A percentile compares a stretch with the other conserved stretches of the same genome.
These are phyloP conservation scores for Muscicapa comitata DNA, from an alignment of 2,797 vertebrate species.

Conservation along the genomic window DNA sequence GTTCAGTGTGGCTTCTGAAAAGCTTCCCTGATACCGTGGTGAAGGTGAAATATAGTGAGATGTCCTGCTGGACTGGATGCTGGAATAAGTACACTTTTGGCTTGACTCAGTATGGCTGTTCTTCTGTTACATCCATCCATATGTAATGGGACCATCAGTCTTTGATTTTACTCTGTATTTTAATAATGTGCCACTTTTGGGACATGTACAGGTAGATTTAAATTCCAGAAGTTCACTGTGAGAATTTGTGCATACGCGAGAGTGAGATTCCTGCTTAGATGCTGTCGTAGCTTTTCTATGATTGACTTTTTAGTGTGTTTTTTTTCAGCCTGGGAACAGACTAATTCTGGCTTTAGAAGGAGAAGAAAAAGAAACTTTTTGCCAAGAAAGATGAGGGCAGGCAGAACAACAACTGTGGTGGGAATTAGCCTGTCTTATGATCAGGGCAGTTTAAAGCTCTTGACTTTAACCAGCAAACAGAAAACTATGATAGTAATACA, in stretches of 20 bases:
- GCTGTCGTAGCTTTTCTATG: neutral
- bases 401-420: neutral
- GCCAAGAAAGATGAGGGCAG: neutral
- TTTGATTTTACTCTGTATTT: neutral
- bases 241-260: rapidly evolving
- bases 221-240: neutral
- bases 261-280: neutral
- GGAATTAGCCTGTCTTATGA: neutral
- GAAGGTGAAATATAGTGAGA: neutral
- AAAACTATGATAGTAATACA: neutral
- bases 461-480: neutral
- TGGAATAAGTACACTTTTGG: neutral
- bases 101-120: neutral
- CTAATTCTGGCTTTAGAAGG: neutral
- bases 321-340: neutral
- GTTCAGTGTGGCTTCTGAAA: neutral
- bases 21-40: rapidly evolving
- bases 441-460: neutral
- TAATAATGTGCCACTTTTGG: rapidly evolving
- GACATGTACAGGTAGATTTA: neutral
- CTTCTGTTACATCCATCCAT: neutral
- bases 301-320: neutral
- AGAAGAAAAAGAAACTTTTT: neutral
- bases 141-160: rapidly evolving
- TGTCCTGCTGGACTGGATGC: neutral